Evolutionary conservation across 1,140 invertebrate species (phyloP), one percentile per base, ranked within the genome.

Genomic region (Drosophila suzukii): DNA sequence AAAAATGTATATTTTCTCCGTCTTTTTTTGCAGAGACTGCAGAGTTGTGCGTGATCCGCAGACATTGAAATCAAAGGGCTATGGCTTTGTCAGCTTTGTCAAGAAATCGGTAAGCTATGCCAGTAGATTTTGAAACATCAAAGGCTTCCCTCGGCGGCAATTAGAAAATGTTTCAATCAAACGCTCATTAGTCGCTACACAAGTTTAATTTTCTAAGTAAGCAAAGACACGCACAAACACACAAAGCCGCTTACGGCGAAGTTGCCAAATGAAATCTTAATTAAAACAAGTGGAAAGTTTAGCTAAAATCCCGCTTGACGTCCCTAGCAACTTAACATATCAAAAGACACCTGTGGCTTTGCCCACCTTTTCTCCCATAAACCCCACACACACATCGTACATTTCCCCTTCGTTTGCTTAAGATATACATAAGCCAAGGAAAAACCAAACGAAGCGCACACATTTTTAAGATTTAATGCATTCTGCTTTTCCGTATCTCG

Each of bases 11-110:
- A 46, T 68, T 71, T 74, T 59, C 59, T 75, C 54, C 73, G 43
- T 75, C 63, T 51, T 27, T 91, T 91, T 96, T 91, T 96, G 56
- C 96, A 99, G 98, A 93, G 98, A 99, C 94, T 99, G 98, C 93
- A 96, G 99, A 93, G 98, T 99, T 85, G 99, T 99, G 50, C 95
- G 98, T 90, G 99, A 99, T 94, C 98, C 98, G 66, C 98, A 99
- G 93, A 99, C 99, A 30, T 94, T 98, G 82, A 99, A 99, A 94
- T 99, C 98, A 58, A 99, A 99, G 94, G 99, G 99, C 73, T 99
- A 99, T 94, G 99, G 98, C 44, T 99, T 99, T 94, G 98, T 99
- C n/a, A 99, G 98, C 12, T 99, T 99, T 93, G 96, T 99, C 73
- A 99, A 99, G 94, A 99, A 99, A 95, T 96, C 97, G 93, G 98